Conservation (phyloP, 2,797 vertebrate genomes). For the Schizopygopsis pylzovi region DNA sequence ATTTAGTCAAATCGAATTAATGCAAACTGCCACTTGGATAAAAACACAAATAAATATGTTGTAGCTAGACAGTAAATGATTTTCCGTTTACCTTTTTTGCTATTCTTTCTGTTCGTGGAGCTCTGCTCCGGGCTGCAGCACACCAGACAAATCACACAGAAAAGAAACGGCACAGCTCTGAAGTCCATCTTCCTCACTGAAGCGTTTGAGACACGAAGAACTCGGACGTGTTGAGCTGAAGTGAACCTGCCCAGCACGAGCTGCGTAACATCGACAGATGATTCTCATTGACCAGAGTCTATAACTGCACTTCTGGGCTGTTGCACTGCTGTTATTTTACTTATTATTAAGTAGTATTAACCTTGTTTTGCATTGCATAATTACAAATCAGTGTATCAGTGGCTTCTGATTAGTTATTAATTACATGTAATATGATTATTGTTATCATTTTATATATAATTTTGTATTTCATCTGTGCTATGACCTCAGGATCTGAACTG, state of each 20-base stretch:
- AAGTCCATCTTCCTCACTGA: constrained; percentile 75
- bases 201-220: background rate
- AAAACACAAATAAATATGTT: background rate
- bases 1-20: background rate
- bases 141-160: constrained; percentile 80
- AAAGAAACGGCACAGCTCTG: constrained; percentile 70
- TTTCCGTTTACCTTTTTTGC: constrained; percentile 84
- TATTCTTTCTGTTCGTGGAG: constrained; percentile 66
- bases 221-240: background rate
- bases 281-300: background rate
- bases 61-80: background rate
- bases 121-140: constrained; percentile 73
- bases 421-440: background rate
- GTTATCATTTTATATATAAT: background rate
- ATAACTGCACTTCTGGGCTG: background rate
- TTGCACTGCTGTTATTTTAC: background rate
- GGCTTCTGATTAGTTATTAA: background rate
- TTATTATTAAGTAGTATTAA: background rate
- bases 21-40: background rate
- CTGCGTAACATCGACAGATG: constrained; percentile 28
- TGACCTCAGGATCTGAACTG: background rate
- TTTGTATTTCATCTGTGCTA: background rate
- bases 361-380: background rate
- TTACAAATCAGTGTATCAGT: background rate
- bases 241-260: constrained; percentile 8